Base-by-base conservation (phyloP, 2,797 vertebrate species). In the Gymnopithys bicolor region DNA sequence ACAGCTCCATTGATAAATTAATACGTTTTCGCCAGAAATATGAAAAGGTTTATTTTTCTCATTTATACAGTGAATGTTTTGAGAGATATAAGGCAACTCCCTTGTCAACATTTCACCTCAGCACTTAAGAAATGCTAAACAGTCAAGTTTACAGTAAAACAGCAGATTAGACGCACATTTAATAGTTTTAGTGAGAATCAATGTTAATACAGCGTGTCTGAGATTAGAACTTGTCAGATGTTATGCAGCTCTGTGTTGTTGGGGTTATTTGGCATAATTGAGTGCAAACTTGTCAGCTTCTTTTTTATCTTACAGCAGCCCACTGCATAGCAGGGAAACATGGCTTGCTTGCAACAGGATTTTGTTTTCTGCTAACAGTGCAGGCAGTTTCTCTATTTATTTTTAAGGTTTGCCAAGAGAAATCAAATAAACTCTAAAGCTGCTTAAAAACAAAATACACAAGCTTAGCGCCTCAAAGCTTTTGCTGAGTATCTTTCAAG, bases 1-100 rank as follows among this genome's bases (percentile, higher is more conserved):
- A 97, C 96, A 97, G 90, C 96, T 96, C 69, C 3, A 10, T n/a
- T 75, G 88, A 88, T 51, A 77, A 95, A 96, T 92, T 96, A 85
- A 95, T 95, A 94, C 71, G 3, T 95, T 93, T 96, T 95, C 95
- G 94, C 95, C 89, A 97, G 95, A 96, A 87, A 94, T 92, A 96
- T 2, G 93, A 96, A 96, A 96, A 96, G 94, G 86, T 96, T 95
- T 93, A 96, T 92, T 95, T 90, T 94, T 88, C 90, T 97, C 70
- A 14, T 92, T 95, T 96, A 84, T 96, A 97, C 95, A 97, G 95
- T 97, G 93, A 96, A 95, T 89, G 94, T 96, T 97, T 94, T 91
- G 74, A 96, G 96, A 97, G 95, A 97, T 94, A 96, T 95, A 97
- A 98, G 97, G 92, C 94, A 96, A 96, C 92, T 97, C 96, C 94